Percentiles rank a stretch among this genome's conserved stretches.
Conservation (phyloP, 2,888 invertebrate genomes). For the Brenthis daphne region DNA sequence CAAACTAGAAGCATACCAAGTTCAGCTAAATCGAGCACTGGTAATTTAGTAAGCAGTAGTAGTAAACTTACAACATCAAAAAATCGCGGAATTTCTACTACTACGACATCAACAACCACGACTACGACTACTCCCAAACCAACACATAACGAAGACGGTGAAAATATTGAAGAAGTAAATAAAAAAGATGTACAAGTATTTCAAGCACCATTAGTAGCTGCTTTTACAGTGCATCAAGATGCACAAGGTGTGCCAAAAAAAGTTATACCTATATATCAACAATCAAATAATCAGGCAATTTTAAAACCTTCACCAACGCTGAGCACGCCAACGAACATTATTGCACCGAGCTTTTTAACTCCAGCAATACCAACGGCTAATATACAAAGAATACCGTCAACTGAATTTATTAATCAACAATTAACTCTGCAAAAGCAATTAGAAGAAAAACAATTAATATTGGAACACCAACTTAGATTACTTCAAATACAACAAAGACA, state of each 20-base stretch:
- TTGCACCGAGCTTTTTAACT: slow-evolving; percentile 39
- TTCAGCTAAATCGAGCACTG: slow-evolving; percentile 47
- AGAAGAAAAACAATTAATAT: slow-evolving; percentile 85
- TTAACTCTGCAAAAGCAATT: slow-evolving; percentile 72
- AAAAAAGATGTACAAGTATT: slow-evolving; percentile 89
- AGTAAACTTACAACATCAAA: slow-evolving; percentile 48
- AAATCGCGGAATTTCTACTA: slow-evolving; percentile 40
- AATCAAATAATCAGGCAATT: slow-evolving; percentile 54
- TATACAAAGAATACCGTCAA: slow-evolving; percentile 46
- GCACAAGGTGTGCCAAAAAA: slow-evolving; percentile 89
- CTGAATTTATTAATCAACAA: slow-evolving; percentile 66
- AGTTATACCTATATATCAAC: slow-evolving; percentile 87
- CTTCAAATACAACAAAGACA: slow-evolving; percentile 86
- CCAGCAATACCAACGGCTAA: slow-evolving; percentile 46
- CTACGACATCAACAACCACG: slow-evolving; percentile 73
- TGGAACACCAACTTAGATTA: slow-evolving; percentile 87
- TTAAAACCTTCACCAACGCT: slow-evolving; percentile 48
- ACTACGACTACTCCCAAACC: slow-evolving; percentile 85
- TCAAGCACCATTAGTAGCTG: slow-evolving; percentile 90
- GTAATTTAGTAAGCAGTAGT: slow-evolving; percentile 39
- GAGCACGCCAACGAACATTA: slow-evolving; percentile 40
- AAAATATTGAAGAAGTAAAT: slow-evolving; percentile 85
- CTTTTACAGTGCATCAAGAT: slow-evolving; percentile 93
- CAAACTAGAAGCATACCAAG: slow-evolving; percentile 70
- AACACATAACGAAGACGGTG: slow-evolving; percentile 86